Conservation (phyloP, 2,113 vertebrate species). For the Ceyx margarethae region DNA sequence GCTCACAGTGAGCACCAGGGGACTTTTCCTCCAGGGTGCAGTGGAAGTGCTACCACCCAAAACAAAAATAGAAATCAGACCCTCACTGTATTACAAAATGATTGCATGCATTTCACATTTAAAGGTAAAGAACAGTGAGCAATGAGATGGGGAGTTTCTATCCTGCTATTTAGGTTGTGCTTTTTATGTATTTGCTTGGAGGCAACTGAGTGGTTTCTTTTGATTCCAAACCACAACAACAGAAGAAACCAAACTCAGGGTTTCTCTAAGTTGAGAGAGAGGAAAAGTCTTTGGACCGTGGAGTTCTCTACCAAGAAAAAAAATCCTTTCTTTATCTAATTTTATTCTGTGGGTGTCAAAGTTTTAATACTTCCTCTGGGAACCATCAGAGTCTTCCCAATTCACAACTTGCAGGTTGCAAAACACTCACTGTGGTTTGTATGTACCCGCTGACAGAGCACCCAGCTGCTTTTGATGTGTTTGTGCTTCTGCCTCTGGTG, state of each 20-base stretch:
- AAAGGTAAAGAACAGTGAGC: neutral
- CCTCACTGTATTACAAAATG: neutral
- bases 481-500: neutral
- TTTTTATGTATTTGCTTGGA: neutral
- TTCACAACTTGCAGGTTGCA: neutral
- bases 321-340: neutral
- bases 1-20: accelerated
- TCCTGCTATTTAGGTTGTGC: neutral
- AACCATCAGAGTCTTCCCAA: neutral
- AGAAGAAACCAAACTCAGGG: neutral
- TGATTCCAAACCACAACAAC: neutral
- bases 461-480: neutral
- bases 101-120: neutral
- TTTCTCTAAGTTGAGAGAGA: neutral
- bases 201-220: neutral
- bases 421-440: neutral
- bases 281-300: neutral
- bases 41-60: neutral
- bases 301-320: neutral
- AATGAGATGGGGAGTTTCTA: neutral
- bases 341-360: neutral
- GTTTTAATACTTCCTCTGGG: neutral
- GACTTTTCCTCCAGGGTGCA: neutral
- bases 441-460: accelerated
- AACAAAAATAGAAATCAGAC: neutral